A percentile compares a stretch with the other conserved stretches of the same genome.
Conservation (phyloP, 1,140 invertebrate genomes). For the Lasioglossum baleicum region DNA sequence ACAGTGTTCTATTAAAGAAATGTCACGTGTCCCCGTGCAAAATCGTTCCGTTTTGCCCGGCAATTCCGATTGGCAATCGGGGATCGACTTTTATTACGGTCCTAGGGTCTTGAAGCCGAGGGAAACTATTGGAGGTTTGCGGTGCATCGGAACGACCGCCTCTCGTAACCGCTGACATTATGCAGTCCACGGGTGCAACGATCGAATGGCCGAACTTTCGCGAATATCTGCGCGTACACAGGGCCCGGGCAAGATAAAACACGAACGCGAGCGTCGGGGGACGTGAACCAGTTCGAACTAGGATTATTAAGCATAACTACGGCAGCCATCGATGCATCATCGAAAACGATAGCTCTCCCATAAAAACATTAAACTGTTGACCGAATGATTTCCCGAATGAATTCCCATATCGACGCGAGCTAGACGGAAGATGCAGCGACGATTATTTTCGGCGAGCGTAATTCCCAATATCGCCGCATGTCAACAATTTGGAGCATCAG, state of each 20-base stretch:
- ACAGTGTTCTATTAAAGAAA: no score
- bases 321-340: slow-evolving; percentile 1
- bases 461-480: no score
- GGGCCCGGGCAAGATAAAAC: neutral
- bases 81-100: no score
- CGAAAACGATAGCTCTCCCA: neutral
- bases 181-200: neutral
- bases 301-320: slow-evolving; percentile 14
- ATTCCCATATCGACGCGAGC: no score
- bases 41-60: no score
- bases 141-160: neutral
- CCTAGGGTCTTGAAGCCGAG: no score
- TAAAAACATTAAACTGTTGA: no score
- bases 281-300: neutral
- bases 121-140: no score
- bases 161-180: neutral
- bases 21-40: no score
- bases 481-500: no score
- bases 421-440: neutral
- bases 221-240: neutral
- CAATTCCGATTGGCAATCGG: no score
- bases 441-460: neutral
- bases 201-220: neutral
- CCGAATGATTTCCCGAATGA: no score
- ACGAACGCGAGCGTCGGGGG: neutral